Evolutionary conservation across 2,888 invertebrate genomes (phyloP).

Genomic region (Tipula unca): DNA sequence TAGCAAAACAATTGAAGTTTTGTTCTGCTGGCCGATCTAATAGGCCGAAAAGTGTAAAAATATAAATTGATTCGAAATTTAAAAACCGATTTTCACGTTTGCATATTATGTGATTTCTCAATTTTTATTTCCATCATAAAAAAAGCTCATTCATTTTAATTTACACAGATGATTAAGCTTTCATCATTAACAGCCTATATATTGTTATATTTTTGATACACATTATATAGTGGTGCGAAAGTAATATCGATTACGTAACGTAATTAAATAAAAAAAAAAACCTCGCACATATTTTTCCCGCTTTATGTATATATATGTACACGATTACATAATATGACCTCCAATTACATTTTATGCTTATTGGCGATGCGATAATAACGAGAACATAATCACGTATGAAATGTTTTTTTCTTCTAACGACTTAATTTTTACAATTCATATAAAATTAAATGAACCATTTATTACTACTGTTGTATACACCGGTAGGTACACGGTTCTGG

Average conservation of each 20-base stretch:
- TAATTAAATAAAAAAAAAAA: not conserved
- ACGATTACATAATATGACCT: not conserved
- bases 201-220: not conserved
- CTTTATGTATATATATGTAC: not conserved
- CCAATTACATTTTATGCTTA: conserved; percentile 4
- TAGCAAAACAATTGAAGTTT: no score
- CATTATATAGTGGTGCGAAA: not conserved
- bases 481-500: not conserved
- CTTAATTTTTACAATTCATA: conserved; percentile 3
- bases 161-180: not conserved
- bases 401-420: not conserved
- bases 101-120: not conserved
- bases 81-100: no score
- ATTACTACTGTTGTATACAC: not conserved
- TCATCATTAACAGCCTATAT: not conserved
- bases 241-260: not conserved
- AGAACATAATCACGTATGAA: conserved; percentile 3
- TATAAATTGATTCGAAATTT: no score
- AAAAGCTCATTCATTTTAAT: not conserved
- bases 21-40: no score
- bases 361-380: not conserved
- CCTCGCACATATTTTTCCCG: not conserved
- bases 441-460: conserved; percentile 14
- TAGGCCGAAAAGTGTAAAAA: no score
- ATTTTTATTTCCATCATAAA: not conserved